These are phyloP conservation scores for Netelia fuscicornis DNA, from an alignment of 2,888 invertebrate species.

Conservation along the genomic window DNA sequence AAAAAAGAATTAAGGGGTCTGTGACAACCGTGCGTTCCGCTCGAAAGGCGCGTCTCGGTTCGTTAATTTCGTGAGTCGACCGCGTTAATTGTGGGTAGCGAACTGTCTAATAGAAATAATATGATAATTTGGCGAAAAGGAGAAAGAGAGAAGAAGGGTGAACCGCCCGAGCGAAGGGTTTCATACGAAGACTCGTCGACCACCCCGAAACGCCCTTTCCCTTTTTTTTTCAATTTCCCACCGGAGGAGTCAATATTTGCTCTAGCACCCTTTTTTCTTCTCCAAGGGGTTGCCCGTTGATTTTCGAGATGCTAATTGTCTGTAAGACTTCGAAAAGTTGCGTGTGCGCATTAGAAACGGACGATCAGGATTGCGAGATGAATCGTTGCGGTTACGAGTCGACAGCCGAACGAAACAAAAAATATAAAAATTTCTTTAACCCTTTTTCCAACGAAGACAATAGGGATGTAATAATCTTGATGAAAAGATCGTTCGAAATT, in stretches of 20 bases:
- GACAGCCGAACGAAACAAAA: slow-evolving; percentile 16
- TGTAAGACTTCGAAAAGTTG: not conserved
- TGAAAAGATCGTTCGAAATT: slow-evolving; percentile 37
- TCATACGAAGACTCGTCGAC: slow-evolving; percentile 37
- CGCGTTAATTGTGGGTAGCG: slow-evolving; percentile 83
- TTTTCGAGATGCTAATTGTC: slow-evolving; percentile 66
- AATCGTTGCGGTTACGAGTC: slow-evolving; percentile 46
- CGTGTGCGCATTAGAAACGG: not conserved
- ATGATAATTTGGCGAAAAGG: slow-evolving; percentile 79
- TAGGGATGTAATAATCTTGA: not conserved
- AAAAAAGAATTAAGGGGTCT: slow-evolving; percentile 56
- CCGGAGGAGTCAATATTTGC: slow-evolving; percentile 68
- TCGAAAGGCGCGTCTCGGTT: slow-evolving; percentile 75
- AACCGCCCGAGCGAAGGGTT: slow-evolving; percentile 38
- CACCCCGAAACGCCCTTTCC: slow-evolving; percentile 32
- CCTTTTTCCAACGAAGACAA: slow-evolving; percentile 30
- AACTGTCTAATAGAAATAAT: slow-evolving; percentile 84
- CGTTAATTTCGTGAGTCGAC: slow-evolving; percentile 81
- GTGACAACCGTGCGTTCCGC: slow-evolving; percentile 58
- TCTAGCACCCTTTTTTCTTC: slow-evolving; percentile 56
- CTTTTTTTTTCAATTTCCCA: slow-evolving; percentile 48
- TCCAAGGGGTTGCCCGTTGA: slow-evolving; percentile 31
- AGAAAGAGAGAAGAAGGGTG: slow-evolving; percentile 49
- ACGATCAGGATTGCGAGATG: slow-evolving; percentile 13
- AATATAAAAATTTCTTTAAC: slow-evolving; percentile 23